Percentiles rank a stretch among this genome's conserved stretches.
Evolutionary conservation across 2,113 vertebrate species (phyloP).

Genomic region (Genyomyrus donnyi): DNA sequence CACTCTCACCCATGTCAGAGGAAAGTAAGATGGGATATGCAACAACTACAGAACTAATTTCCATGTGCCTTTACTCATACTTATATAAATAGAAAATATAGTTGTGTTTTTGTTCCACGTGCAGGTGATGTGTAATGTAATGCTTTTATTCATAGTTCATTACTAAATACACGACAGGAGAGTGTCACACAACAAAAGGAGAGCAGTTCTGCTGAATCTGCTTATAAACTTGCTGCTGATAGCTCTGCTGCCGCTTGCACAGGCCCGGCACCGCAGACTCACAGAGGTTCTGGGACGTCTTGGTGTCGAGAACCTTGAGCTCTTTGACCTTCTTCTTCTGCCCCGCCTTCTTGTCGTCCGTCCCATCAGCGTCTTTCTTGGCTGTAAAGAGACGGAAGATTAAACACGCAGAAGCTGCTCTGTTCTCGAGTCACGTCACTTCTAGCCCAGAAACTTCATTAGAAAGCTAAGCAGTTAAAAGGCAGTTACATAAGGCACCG

Average conservation of each 20-base stretch:
- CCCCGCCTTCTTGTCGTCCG: conserved; percentile 61
- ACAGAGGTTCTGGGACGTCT: conserved; percentile 76
- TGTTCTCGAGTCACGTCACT: background rate
- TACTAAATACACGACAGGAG: background rate
- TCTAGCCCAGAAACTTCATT: background rate
- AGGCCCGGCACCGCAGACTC: conserved; percentile 40
- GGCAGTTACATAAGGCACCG: background rate
- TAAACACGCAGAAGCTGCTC: background rate
- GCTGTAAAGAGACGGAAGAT: conserved; percentile 42
- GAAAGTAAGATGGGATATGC: background rate
- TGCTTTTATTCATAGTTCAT: background rate
- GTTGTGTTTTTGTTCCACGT: background rate
- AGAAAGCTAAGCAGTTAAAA: background rate
- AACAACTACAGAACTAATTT: background rate
- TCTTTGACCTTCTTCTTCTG: conserved; percentile 84
- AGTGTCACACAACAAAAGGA: background rate
- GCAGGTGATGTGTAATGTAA: background rate
- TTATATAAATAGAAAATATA: background rate
- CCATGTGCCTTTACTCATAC: background rate
- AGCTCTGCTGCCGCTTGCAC: background rate
- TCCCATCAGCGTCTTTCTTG: conserved; percentile 70
- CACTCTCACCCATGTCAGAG: background rate
- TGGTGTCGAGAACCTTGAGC: conserved; percentile 70
- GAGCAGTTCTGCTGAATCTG: background rate
- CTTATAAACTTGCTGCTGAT: background rate